Percentiles rank a stretch among this genome's conserved stretches.
These are phyloP conservation scores for Synanthedon myopaeformis DNA, from an alignment of 2,888 invertebrate genomes.

Conservation along the genomic window DNA sequence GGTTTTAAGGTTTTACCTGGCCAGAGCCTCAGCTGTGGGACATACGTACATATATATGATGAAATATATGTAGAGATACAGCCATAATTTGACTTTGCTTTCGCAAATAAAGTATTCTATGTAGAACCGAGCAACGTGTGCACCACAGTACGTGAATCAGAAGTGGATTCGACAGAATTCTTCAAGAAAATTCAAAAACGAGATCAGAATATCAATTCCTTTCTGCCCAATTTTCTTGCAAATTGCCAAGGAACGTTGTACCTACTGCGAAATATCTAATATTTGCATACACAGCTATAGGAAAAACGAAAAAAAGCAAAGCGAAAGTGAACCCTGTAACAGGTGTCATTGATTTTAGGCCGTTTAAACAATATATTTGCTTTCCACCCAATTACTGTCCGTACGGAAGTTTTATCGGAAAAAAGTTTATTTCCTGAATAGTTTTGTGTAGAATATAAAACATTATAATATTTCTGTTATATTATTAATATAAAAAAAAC, in stretches of 20 bases:
- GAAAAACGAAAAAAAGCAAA: conserved; percentile 42
- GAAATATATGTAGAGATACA: no score
- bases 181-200: conserved; percentile 53
- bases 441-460: no score
- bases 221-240: conserved; percentile 57
- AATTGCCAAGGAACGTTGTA: conserved; percentile 57
- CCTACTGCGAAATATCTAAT: conserved; percentile 45
- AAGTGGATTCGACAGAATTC: conserved; percentile 38
- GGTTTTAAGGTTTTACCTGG: no score
- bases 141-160: conserved; percentile 29
- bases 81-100: conserved; percentile 4
- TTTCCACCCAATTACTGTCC: no score
- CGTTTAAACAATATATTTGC: not conserved
- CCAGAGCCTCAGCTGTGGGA: no score
- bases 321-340: conserved; percentile 47
- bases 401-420: no score
- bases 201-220: conserved; percentile 61
- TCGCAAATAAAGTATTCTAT: not conserved
- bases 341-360: conserved; percentile 44
- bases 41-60: no score
- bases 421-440: no score
- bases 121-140: conserved; percentile 20
- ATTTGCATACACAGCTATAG: conserved; percentile 46
- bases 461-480: no score
- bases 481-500: no score